Conservation (phyloP, 2,888 invertebrate species). For the Phrixothrix hirtus region DNA sequence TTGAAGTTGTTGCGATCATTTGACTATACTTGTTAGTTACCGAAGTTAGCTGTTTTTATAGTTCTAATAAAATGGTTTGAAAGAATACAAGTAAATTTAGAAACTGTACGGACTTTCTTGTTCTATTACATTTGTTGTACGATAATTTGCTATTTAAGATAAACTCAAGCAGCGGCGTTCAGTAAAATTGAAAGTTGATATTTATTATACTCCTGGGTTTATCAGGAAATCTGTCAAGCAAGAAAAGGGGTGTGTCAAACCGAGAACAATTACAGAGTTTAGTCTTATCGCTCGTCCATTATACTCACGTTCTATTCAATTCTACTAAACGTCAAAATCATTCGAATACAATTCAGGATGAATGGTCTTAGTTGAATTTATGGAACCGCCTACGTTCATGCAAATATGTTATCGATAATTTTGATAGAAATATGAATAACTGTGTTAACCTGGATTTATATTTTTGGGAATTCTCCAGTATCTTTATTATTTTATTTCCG, state of each 20-base stretch:
- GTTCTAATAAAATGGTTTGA: no score
- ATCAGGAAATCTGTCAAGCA: constrained; percentile 23
- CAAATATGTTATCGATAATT: constrained; percentile 48
- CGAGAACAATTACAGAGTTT: constrained; percentile 49
- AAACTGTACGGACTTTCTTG: no score
- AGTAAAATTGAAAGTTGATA: not conserved
- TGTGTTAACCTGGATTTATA: no score
- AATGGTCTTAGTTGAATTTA: constrained; percentile 46
- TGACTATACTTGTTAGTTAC: no score
- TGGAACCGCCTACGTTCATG: constrained; percentile 45
- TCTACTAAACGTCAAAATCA: constrained; percentile 50
- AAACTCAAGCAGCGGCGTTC: no score
- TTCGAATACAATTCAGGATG: constrained; percentile 51
- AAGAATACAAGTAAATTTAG: no score
- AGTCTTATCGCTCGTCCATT: constrained; percentile 49
- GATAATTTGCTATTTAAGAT: no score
- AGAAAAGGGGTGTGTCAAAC: constrained; percentile 29
- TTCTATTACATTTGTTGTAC: no score
- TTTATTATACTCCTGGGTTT: constrained; percentile 10
- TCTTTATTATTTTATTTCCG: no score
- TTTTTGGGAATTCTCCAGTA: no score
- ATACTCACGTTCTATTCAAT: constrained; percentile 49
- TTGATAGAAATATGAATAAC: constrained; percentile 38
- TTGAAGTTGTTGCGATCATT: no score
- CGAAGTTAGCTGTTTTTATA: no score